Conservation (phyloP, 2,113 vertebrate genomes). For the Upupa epops region DNA sequence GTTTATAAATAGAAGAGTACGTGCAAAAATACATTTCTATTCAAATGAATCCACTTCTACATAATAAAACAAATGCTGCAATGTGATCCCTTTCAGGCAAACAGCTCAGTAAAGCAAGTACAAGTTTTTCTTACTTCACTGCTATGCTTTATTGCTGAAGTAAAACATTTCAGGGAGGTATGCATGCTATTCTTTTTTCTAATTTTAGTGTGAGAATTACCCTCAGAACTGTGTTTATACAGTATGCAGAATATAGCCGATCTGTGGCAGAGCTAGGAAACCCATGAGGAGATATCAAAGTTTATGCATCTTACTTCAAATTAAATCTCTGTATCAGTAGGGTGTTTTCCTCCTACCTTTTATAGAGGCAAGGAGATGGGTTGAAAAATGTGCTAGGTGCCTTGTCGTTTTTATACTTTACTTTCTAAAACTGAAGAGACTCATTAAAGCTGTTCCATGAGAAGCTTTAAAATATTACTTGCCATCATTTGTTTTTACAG, state of each 20-base stretch:
- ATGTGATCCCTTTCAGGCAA: slow-evolving; percentile 26
- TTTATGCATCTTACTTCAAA: slow-evolving; percentile 54
- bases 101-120: slow-evolving; percentile 34
- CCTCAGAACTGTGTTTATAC: slow-evolving; percentile 51
- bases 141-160: slow-evolving; percentile 41
- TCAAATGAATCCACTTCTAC: slow-evolving; percentile 32
- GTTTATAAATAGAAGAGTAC: slow-evolving; percentile 1
- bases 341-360: slow-evolving; percentile 39
- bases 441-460: background rate
- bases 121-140: slow-evolving; percentile 25
- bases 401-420: slow-evolving; percentile 15
- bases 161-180: slow-evolving; percentile 47
- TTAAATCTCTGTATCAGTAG: slow-evolving; percentile 24
- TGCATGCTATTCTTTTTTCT: slow-evolving; percentile 21
- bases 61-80: slow-evolving; percentile 62
- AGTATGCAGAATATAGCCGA: slow-evolving; percentile 19
- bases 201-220: slow-evolving; percentile 58
- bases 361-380: background rate
- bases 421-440: background rate
- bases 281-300: slow-evolving; percentile 29
- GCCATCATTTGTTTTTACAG: background rate
- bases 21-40: slow-evolving; percentile 26
- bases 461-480: slow-evolving; percentile 6
- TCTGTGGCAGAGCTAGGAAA: slow-evolving; percentile 30
- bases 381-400: slow-evolving; percentile 22